A percentile compares a stretch with the other conserved stretches of the same genome.
These are phyloP conservation scores for Tauraco hartlaubi DNA, from an alignment of 2,797 vertebrate species.

Conservation along the genomic window DNA sequence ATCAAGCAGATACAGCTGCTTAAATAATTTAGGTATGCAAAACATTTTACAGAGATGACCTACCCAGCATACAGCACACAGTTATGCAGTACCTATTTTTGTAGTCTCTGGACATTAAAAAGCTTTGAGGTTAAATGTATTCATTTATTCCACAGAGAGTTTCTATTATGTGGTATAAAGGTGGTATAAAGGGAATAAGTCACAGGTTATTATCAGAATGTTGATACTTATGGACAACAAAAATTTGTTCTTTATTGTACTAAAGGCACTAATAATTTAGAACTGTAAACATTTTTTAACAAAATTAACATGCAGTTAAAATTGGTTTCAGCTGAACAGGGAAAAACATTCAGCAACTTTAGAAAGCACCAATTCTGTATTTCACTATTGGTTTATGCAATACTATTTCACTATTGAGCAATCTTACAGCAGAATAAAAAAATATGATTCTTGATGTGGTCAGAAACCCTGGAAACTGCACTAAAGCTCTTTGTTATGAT, in stretches of 20 bases:
- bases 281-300: neutral
- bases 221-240: neutral
- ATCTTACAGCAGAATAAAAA: neutral
- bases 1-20: neutral
- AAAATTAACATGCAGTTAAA: neutral
- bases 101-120: constrained; percentile 19
- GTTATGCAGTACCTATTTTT: neutral
- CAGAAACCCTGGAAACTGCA: neutral
- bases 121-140: constrained; percentile 30
- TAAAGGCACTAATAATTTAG: neutral
- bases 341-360: neutral
- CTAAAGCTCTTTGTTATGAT: neutral
- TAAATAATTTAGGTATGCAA: constrained; percentile 62
- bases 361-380: neutral
- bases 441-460: neutral
- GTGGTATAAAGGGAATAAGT: neutral
- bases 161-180: neutral
- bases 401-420: neutral
- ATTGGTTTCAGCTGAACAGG: neutral
- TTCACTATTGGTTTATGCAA: neutral
- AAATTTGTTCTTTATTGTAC: neutral
- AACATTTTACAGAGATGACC: constrained; percentile 16
- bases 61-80: neutral
- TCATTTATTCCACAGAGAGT: neutral
- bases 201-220: neutral